Base-by-base conservation (phyloP, 1,140 invertebrate genomes). In the Euura lappo region DNA sequence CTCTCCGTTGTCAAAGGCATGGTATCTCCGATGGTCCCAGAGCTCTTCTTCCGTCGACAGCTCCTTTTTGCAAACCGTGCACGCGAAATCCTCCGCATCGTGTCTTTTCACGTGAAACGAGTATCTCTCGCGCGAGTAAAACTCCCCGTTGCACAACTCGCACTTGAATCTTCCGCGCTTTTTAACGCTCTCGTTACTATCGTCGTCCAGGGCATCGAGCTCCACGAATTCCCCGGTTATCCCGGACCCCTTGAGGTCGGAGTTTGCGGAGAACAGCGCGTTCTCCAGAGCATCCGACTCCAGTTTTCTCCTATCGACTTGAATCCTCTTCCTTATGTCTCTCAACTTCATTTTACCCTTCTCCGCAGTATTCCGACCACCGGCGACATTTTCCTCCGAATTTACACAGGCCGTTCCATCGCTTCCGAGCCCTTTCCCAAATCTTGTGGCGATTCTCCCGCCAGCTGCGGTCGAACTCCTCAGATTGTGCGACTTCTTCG, bases 401-500 rank as follows among this genome's bases (percentile, higher is more conserved):
- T 60, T 60, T 60, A 6, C n/a, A n/a, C 51, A 60, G 51, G 8
- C n/a, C n/a, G n/a, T n/a, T 5, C 8, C 51, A 60, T n/a, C 51
- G n/a, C 2, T 60, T 60, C 51, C 13, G 8, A 60, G 13, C 13
- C 66, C 42, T 68, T 68, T 28, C 10, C 44, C 66, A 10, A 42
- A 42, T 68, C 44, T 68, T 3, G 66, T 68, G 28, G 8, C 44
- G 10, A 44, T 28, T 68, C 6, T 68, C 28, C 10, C 28, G 2
- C 42, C 10, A 10, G 66, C 44, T 28, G 28, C 28, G 66, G 6
- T 64, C 6, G 45, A 45, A 60, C 47, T 42, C 4, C 65, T 42
- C 42, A 44, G 73, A 70, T 46, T 66, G 28, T 76, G 51, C 67
- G 13, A 45, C 65, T 44, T 47, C 44, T 79, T 44, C 2, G 45